Base-by-base conservation (phyloP, 2,888 invertebrate genomes). In the Linhomoeus sp. region DNA sequence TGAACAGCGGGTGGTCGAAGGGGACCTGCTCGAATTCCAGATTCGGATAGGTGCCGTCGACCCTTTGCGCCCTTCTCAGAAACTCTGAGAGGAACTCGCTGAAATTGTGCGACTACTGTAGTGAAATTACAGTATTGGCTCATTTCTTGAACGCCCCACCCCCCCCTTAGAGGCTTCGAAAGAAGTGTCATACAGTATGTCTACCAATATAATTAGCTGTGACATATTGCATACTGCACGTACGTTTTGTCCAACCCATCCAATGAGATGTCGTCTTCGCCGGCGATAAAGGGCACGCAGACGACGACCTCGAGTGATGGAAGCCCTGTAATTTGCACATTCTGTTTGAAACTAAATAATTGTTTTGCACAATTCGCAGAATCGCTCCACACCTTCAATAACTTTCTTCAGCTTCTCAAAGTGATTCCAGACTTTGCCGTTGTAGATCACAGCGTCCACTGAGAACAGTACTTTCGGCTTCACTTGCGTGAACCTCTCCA, bases 1-100 rank as follows among this genome's bases (percentile, higher is more conserved):
- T 71, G 54, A 68, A 73, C 29, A 74, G 60, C 1, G 74, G 74
- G 57, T 74, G 72, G 55, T 67, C 65, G 57, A 74, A 74, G 0
- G 73, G 67, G 2, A 74, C 67, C 59, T 72, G 70, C 45, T 66
- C 68, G 61, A 70, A 72, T 35, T 46, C 2, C 56, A 46, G 63
- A 63, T 65, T n/a, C 17, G 46, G 35, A 15, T 26, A 23, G 7
- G 43, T 3, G 14, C 36, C 36, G 35, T 20, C 24, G 5, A 3
- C n/a, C 5, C 26, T 7, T 19, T 19, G 20, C 7, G 22, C 40
- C 12, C 40, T 40, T 9, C 15, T 33, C 9, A 19, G 15, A 5
- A 9, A 38, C n/a, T 19, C 12, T 14, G 12, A 38, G 5, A 12
- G n/a, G 15, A 19, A 38, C 15, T n/a, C 5, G 38, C 33, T 15